Base-by-base conservation (phyloP, 2,797 vertebrate genomes). In the Betta splendens region DNA sequence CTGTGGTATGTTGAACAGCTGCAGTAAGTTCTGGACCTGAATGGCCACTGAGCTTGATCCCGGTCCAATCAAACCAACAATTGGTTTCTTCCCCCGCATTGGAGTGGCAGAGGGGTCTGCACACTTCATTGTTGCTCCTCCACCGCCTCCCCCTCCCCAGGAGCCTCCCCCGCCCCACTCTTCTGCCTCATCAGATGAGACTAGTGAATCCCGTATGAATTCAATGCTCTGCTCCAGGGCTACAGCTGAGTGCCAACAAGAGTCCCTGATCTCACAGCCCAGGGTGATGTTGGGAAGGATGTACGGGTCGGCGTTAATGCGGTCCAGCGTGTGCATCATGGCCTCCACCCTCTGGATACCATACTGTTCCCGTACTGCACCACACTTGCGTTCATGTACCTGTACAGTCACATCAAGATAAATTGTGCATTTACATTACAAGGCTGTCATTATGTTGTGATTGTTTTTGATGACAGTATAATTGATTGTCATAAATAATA, bases 1-100 rank as follows among this genome's bases (percentile, higher is more conserved):
- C 86, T 99, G 98, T 87, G 98, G 98, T 93, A 99, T 99, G 92
- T 99, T 99, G 85, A 99, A 99, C 73, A 99, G 93, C 84, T 99
- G 98, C 15, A 99, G 91, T 59, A 99, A 88, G 75, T 99, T 99
- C 85, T 99, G 98, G 38, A 99, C 97, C 86, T 99, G 98, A 75
- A 99, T 99, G 72, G 97, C 98, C 75, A 99, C 98, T 0, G 98
- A 99, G 81, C 98, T 99, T 35, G 98, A 99, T 2, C 98, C 98
- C 1, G 98, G 98, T 38, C 97, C 98, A 39, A 99, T 99, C 74
- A 99, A 93, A 13, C 98, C 98, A 35, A 99, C 97, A 0, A 99
- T 99, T 43, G 97, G 97, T 72, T 98, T 98, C 89, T 99, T 99
- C 21, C 93, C 92, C 23, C 73, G 83, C 80, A 88, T 88, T n/a